These are phyloP conservation scores for Lasioglossum baleicum DNA, from an alignment of 1,140 invertebrate genomes.

Conservation along the genomic window DNA sequence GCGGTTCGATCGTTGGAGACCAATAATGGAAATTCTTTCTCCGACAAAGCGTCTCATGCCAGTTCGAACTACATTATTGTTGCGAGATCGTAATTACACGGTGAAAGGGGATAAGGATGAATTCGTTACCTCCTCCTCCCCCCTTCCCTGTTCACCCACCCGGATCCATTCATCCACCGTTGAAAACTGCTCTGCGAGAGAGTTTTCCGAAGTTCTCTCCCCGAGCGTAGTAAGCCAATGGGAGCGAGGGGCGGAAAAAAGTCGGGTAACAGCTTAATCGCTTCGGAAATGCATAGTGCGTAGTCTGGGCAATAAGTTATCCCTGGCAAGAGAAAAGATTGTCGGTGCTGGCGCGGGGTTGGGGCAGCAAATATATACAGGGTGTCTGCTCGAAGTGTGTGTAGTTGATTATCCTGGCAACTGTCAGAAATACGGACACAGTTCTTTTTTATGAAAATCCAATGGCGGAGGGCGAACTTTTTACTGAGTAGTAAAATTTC, in stretches of 20 bases:
- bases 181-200: conserved; percentile 23
- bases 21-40: conserved; percentile 25
- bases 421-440: no score
- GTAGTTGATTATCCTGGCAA: no score
- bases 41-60: neutral
- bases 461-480: no score
- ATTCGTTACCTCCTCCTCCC: conserved; percentile 11
- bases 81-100: conserved; percentile 42
- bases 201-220: conserved; percentile 44
- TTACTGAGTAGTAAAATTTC: no score
- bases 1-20: neutral
- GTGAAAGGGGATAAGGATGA: conserved; percentile 21
- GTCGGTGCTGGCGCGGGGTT: conserved; percentile 18
- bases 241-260: conserved; percentile 23
- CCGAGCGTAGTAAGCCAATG: neutral
- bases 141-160: neutral
- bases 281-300: conserved; percentile 67
- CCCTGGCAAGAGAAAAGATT: conserved; percentile 62
- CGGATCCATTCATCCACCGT: conserved; percentile 1
- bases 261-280: conserved; percentile 59
- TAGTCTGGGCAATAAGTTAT: conserved; percentile 67
- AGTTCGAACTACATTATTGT: conserved; percentile 41
- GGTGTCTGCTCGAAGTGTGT: no score
- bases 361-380: neutral
- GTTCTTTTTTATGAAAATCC: no score